Conservation (phyloP, 2,888 invertebrate species). For the Busseola fusca region DNA sequence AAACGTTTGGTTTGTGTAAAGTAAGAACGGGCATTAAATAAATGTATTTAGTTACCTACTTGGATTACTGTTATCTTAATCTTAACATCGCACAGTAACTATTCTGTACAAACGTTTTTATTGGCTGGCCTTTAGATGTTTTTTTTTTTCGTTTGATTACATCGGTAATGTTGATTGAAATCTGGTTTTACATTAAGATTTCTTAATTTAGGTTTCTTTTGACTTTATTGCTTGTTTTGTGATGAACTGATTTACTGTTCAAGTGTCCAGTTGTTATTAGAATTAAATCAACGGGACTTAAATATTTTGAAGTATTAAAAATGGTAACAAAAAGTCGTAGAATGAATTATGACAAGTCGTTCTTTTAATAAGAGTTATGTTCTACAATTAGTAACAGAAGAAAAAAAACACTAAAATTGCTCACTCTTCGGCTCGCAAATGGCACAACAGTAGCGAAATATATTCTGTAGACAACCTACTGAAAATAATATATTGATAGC, state of each 20-base stretch:
- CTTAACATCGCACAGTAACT: constrained; percentile 65
- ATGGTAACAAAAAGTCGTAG: constrained; percentile 40
- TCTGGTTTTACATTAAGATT: constrained; percentile 58
- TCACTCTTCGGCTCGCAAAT: constrained; percentile 38
- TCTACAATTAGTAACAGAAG: constrained; percentile 41
- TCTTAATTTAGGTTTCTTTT: constrained; percentile 55
- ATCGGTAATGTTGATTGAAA: constrained; percentile 58
- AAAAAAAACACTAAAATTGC: constrained; percentile 32
- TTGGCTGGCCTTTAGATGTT: constrained; percentile 65
- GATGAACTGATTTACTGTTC: constrained; percentile 37
- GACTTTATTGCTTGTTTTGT: constrained; percentile 35
- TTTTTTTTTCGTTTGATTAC: constrained; percentile 66
- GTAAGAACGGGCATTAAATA: constrained; percentile 70
- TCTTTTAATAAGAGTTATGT: constrained; percentile 46
- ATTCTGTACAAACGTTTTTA: constrained; percentile 75
- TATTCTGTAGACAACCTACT: constrained; percentile 32
- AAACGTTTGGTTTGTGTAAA: constrained; percentile 53
- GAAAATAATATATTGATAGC: constrained; percentile 48
- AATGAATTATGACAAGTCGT: constrained; percentile 44
- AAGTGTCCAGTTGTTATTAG: constrained; percentile 27
- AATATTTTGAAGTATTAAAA: constrained; percentile 25
- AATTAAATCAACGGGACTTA: constrained; percentile 37
- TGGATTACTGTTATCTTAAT: constrained; percentile 73
- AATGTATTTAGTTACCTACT: constrained; percentile 74
- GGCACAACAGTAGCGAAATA: constrained; percentile 45